These are phyloP conservation scores for Tachina lurida DNA, from an alignment of 2,888 invertebrate species.

Conservation along the genomic window DNA sequence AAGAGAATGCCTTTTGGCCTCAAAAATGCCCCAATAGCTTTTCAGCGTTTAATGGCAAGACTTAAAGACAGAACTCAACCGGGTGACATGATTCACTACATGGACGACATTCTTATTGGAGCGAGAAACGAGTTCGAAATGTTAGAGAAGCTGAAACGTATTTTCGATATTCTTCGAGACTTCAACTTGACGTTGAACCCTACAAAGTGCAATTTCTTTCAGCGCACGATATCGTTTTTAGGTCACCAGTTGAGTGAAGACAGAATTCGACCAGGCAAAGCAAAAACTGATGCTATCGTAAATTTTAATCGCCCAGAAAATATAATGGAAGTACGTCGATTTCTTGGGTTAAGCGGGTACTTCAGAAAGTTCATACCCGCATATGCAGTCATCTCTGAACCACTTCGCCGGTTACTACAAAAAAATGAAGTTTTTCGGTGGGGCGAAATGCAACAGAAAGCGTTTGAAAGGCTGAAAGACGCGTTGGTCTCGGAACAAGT, in stretches of 20 bases:
- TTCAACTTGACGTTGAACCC: background rate
- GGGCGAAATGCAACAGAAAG: background rate
- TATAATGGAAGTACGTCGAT: too few species aligned
- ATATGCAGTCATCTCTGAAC: too few species aligned
- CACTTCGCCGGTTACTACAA: constrained; percentile 22
- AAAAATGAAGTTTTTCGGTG: constrained; percentile 12
- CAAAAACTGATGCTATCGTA: constrained; percentile 38
- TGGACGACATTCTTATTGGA: constrained; percentile 67
- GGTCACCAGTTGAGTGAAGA: background rate
- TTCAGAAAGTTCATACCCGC: too few species aligned
- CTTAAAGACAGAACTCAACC: constrained; percentile 30
- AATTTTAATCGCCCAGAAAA: too few species aligned
- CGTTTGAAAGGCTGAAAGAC: constrained; percentile 23
- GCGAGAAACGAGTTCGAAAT: too few species aligned
- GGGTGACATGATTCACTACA: constrained; percentile 62
- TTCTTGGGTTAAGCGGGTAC: too few species aligned
- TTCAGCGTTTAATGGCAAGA: constrained; percentile 52
- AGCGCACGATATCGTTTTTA: background rate
- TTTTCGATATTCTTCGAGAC: background rate
- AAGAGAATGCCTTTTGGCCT: constrained; percentile 65
- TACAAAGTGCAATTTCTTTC: background rate
- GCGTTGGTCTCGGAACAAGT: too few species aligned
- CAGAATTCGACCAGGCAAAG: background rate
- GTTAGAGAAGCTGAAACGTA: constrained; percentile 8
- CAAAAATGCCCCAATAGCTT: constrained; percentile 6